These are phyloP conservation scores for Brachyistius frenatus DNA, from an alignment of 2,113 vertebrate genomes.

Conservation along the genomic window DNA sequence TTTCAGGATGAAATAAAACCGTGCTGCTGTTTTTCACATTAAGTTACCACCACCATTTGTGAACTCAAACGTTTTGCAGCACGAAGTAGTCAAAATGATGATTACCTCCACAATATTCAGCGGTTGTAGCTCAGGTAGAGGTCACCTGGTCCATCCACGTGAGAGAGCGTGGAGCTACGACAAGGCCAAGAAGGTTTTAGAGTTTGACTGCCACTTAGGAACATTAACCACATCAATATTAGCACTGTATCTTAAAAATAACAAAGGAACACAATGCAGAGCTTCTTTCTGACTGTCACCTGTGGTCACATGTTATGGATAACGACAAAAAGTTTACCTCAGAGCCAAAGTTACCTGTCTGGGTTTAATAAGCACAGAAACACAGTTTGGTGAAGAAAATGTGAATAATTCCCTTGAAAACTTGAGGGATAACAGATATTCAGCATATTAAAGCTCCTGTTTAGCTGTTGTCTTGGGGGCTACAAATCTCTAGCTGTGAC, in stretches of 20 bases:
- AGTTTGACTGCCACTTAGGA: background rate
- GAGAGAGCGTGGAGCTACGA: background rate
- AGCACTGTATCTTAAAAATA: background rate
- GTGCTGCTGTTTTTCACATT: conserved; percentile 14
- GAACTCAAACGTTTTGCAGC: conserved; percentile 5
- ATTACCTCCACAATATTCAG: background rate
- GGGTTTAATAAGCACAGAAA: conserved; percentile 19
- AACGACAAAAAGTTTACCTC: background rate
- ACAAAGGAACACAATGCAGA: background rate
- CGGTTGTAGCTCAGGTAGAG: background rate
- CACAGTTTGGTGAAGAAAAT: background rate
- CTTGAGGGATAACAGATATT: conserved; percentile 41
- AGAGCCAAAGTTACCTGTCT: conserved; percentile 19
- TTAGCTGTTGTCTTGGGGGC: conserved; percentile 35
- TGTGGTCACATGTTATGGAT: conserved; percentile 7
- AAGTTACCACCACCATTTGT: conserved; percentile 3
- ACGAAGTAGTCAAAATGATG: background rate
- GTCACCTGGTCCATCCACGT: background rate
- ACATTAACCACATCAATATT: conserved; percentile 1
- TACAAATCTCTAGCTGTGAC: conserved; percentile 35
- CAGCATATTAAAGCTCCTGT: conserved; percentile 48
- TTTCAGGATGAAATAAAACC: conserved; percentile 3
- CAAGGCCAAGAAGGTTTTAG: background rate
- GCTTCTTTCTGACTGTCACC: conserved; percentile 31
- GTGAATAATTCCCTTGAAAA: conserved; percentile 39